Evolutionary conservation across 2,888 invertebrate genomes (phyloP), one percentile per base, ranked within the genome.

Genomic region (Plagodis dolabraria): DNA sequence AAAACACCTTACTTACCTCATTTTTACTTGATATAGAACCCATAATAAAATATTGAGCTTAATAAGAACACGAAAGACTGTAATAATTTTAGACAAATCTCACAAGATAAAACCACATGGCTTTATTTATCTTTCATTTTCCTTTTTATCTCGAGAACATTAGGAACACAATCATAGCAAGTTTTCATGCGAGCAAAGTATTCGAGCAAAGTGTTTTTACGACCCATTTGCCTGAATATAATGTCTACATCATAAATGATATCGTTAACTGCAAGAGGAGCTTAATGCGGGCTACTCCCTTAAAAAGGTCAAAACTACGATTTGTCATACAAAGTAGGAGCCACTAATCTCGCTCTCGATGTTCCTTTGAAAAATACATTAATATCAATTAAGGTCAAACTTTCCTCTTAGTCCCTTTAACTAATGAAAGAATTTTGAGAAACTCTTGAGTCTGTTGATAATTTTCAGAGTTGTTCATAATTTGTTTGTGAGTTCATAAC

Each of bases 321-420:
- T 63, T 51, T 44, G 33, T 62, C 53, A 53, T 40, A 53, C 47
- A 49, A 50, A 57, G 47, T 52, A 63, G 43, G 34, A 48, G 12
- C 46, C 46, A 12, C 43, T 60, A 59, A 68, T 63, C 63, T 52
- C 9, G 11, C 45, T 43, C 52, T 45, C 50, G 40, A 60, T 52
- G 36, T 47, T 51, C 51, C 57, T 69, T 65, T 56, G 43, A 45
- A 50, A 68, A 65, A 50, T 60, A 66, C 60, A 66, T 67, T 64
- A 64, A 69, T 68, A 60, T 64, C 55, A 60, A 65, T 69, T 65
- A 65, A 22, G 51, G n/a, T 44, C 45, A 44, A 60, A 57, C 47
- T 59, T 64, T 60, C 48, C 64, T 64, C 44, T 60, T 44, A 63
- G 67, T 65, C 59, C 36, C 47, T 67, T 36, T 33, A 42, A 48